Base-by-base conservation (phyloP, 2,113 vertebrate genomes). In the Neogobius melanostomus region DNA sequence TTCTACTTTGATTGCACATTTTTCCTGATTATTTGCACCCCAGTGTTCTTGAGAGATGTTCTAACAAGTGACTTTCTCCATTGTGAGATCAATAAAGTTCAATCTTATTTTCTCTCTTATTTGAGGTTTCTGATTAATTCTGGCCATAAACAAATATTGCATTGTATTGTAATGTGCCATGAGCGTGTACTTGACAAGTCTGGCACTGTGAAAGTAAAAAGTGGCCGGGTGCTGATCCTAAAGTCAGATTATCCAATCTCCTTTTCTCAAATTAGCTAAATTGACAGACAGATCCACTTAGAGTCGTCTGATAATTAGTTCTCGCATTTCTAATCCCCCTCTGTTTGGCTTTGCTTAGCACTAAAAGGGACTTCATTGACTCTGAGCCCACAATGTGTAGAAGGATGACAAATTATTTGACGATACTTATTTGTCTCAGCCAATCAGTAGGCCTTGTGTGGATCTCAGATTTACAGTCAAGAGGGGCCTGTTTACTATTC, bases 281-380 rank as follows among this genome's bases (percentile, higher is more conserved):
- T 0, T 48, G 66, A 56, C 28, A 57, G 21, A 42, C 53, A 28
- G 56, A 59, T 59, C 21, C 43, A 64, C 11, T 36, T 11, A 60
- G 8, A 42, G 15, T 53, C 16, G 5, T 48, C 57, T 1, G 36
- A 45, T 45, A 60, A 69, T 66, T 45, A 1, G 5, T 44, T 71
- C 43, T 59, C n/a, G 21, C 46, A 46, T 36, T 51, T 65, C 44
- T 69, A 44, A 56, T 64, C 45, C 8, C 59, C 65, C 60, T n/a
- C 59, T 57, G 59, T 64, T 57, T 51, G 8, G 17, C 59, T 61
- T 61, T 44, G 8, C 42, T 16, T 59, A 42, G 56, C 56, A 42
- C 28, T 7, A 11, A 44, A 61, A 61, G 43, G 7, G 43, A 61
- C 14, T 59, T 42, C 5, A 59, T 59, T 59, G 56, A 42, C 56